Evolutionary conservation across 2,797 vertebrate species (phyloP).

Genomic region (Calcarius lapponicus): DNA sequence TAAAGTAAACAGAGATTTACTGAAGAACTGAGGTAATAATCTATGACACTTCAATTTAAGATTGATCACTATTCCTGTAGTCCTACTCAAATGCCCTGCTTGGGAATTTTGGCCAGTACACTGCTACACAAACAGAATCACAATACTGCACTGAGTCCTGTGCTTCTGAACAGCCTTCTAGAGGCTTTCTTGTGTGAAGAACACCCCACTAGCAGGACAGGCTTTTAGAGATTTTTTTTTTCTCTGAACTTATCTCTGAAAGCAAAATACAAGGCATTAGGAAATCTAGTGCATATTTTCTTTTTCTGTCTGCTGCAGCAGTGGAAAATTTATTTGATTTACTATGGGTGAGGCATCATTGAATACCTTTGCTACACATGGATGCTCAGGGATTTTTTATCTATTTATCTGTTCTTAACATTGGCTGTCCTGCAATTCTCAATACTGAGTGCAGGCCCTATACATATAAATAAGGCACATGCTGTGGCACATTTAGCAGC

Average conservation of each 20-base stretch:
- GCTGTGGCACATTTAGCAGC: background rate
- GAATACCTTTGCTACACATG: background rate
- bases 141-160: background rate
- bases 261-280: background rate
- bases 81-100: background rate
- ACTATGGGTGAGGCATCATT: background rate
- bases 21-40: background rate
- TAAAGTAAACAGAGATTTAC: background rate
- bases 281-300: background rate
- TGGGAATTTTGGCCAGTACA: background rate
- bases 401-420: background rate
- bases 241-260: background rate
- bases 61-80: background rate
- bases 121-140: background rate
- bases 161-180: background rate
- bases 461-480: background rate
- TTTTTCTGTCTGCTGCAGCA: background rate
- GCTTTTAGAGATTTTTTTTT: background rate
- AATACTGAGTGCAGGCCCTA: background rate
- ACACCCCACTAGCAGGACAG: background rate
- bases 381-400: background rate
- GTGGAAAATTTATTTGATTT: background rate
- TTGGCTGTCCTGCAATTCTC: background rate
- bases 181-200: background rate
- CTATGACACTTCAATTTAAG: background rate